phyloP scores from a whole-genome alignment of 2,113 vertebrate species.

The Cepphus grylle region DNA sequence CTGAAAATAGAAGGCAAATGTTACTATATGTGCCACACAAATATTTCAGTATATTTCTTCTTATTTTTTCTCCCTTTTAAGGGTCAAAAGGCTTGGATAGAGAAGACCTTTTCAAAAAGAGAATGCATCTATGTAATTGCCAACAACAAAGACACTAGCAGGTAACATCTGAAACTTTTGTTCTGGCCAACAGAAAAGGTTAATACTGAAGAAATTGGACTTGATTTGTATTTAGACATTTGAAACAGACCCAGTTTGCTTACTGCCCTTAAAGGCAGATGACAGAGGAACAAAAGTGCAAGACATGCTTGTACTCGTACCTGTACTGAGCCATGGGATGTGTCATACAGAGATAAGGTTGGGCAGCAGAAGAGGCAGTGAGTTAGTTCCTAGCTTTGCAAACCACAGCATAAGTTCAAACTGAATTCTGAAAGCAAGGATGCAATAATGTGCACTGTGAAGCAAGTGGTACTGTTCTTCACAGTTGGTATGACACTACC shows the following conservation, averaged over 20 bases:
- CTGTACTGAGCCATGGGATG: background rate
- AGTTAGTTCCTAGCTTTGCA: background rate
- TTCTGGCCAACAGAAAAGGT: background rate
- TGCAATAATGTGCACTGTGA: background rate
- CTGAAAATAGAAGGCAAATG: background rate
- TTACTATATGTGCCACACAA: background rate
- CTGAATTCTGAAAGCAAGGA: background rate
- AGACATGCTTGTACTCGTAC: background rate
- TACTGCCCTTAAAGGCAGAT: background rate
- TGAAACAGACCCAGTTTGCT: background rate
- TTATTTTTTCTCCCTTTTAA: slow-evolving; percentile 56
- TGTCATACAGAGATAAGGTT: background rate
- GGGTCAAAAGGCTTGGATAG: slow-evolving; percentile 93
- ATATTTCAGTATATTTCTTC: background rate
- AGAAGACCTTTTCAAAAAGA: slow-evolving; percentile 91
- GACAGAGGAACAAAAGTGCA: background rate
- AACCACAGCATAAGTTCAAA: background rate
- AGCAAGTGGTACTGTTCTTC: background rate
- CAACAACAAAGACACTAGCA: slow-evolving; percentile 85
- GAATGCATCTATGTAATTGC: slow-evolving; percentile 90
- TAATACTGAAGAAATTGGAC: background rate
- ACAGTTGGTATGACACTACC: background rate
- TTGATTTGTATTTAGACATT: background rate
- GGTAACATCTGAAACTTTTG: slow-evolving; percentile 70
- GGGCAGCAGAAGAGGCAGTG: background rate